A percentile compares a stretch with the other conserved stretches of the same genome.
phyloP scores from a whole-genome alignment of 2,113 vertebrate species.

The Cochlearius cochlearius region DNA sequence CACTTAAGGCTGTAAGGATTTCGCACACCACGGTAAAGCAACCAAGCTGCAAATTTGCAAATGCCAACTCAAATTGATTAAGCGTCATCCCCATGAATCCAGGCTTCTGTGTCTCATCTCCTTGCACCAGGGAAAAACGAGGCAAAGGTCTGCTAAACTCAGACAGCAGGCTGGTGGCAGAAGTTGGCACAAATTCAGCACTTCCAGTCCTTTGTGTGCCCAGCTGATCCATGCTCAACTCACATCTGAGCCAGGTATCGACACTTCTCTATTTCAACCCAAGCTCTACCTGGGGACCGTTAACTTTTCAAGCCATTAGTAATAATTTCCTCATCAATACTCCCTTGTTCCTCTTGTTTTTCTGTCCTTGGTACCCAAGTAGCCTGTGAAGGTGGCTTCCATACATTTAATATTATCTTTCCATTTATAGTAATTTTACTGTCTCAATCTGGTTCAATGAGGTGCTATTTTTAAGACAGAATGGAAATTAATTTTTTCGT shows the following conservation, averaged over 20 bases:
- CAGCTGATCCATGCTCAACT: not conserved
- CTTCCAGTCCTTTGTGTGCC: not conserved
- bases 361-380: not conserved
- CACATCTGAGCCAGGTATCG: not conserved
- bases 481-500: not conserved
- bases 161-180: not conserved
- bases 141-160: not conserved
- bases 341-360: not conserved
- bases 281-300: not conserved
- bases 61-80: not conserved
- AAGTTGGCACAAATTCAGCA: not conserved
- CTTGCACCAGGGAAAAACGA: not conserved
- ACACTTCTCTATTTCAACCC: not conserved
- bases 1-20: not conserved
- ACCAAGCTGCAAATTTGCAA: not conserved
- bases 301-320: not conserved
- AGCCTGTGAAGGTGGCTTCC: not conserved
- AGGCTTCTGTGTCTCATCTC: not conserved
- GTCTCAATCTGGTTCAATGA: constrained; percentile 4
- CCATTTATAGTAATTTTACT: not conserved
- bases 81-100: fast-evolving
- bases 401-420: constrained; percentile 12
- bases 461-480: constrained; percentile 24
- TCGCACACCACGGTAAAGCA: fast-evolving
- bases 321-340: constrained; percentile 22